These are phyloP conservation scores for Chroicocephalus ridibundus DNA, from an alignment of 2,113 vertebrate genomes.

Conservation along the genomic window DNA sequence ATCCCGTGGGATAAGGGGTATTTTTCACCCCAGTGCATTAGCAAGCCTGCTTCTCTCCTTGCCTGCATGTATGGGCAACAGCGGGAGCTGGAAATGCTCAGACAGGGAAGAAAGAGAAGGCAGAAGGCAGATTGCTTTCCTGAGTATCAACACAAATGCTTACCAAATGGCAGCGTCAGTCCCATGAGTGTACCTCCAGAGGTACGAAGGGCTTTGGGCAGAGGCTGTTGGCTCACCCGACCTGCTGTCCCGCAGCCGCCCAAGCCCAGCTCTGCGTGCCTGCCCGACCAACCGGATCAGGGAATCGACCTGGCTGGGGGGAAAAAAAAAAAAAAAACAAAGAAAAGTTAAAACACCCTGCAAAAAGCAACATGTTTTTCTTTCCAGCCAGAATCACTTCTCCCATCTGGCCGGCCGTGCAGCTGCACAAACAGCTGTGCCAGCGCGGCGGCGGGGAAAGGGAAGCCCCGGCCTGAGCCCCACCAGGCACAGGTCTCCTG, in stretches of 20 bases:
- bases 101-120: neutral
- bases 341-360: neutral
- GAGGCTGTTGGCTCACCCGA: neutral
- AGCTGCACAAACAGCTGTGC: constrained; percentile 27
- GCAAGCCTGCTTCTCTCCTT: neutral
- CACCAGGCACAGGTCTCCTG: rapidly evolving
- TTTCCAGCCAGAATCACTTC: constrained; percentile 24
- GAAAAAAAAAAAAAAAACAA: neutral
- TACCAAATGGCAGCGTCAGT: neutral
- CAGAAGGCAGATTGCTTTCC: neutral
- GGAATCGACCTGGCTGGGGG: neutral
- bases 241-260: neutral
- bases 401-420: neutral
- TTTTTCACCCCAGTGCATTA: neutral
- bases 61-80: rapidly evolving
- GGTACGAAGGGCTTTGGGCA: neutral
- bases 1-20: neutral
- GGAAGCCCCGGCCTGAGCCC: neutral
- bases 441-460: rapidly evolving
- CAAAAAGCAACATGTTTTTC: neutral
- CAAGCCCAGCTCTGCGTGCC: neutral
- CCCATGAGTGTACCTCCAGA: neutral
- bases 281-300: rapidly evolving
- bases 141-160: neutral
- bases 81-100: neutral